Evolutionary conservation across 1,140 invertebrate genomes (phyloP).

Genomic region (Zaprionus gabonicus): DNA sequence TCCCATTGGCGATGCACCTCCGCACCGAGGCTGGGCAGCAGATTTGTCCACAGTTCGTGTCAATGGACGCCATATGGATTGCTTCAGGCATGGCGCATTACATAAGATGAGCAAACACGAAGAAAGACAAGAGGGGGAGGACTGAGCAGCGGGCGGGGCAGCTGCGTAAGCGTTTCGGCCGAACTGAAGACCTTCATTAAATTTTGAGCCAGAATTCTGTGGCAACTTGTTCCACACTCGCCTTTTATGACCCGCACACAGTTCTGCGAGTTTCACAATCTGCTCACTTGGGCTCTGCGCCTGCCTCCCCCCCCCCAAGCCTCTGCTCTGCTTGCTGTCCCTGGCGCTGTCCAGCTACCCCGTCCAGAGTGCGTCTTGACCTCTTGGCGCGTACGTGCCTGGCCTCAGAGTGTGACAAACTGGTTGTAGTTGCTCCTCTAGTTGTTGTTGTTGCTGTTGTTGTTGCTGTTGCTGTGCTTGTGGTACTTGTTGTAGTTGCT

Average conservation of each 20-base stretch:
- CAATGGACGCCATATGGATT: conserved; percentile 63
- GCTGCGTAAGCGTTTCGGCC: conserved; percentile 55
- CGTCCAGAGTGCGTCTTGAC: conserved; percentile 75
- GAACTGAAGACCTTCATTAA: conserved; percentile 74
- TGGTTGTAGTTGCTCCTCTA: conserved; percentile 50
- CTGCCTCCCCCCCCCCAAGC: not conserved
- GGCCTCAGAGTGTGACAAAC: conserved; percentile 84
- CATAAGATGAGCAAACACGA: conserved; percentile 41
- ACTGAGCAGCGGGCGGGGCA: not conserved
- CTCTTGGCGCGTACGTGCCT: conserved; percentile 80
- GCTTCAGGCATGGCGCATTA: conserved; percentile 37
- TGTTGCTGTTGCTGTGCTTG: conserved; percentile 18
- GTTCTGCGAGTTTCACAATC: conserved; percentile 66
- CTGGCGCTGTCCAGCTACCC: conserved; percentile 12
- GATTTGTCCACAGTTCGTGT: conserved; percentile 26
- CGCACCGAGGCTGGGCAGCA: not conserved
- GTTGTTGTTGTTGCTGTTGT: not conserved
- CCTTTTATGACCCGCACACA: conserved; percentile 72
- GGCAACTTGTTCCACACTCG: conserved; percentile 73
- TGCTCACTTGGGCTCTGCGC: conserved; percentile 9
- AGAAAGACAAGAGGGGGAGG: not conserved
- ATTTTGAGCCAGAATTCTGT: conserved; percentile 71
- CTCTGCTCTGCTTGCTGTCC: not conserved
- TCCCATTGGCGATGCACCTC: not conserved
- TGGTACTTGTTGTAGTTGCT: conserved; percentile 55